A percentile compares a stretch with the other conserved stretches of the same genome.
These are phyloP conservation scores for Pollicipes pollicipes DNA, from an alignment of 1,140 invertebrate genomes.

Conservation along the genomic window DNA sequence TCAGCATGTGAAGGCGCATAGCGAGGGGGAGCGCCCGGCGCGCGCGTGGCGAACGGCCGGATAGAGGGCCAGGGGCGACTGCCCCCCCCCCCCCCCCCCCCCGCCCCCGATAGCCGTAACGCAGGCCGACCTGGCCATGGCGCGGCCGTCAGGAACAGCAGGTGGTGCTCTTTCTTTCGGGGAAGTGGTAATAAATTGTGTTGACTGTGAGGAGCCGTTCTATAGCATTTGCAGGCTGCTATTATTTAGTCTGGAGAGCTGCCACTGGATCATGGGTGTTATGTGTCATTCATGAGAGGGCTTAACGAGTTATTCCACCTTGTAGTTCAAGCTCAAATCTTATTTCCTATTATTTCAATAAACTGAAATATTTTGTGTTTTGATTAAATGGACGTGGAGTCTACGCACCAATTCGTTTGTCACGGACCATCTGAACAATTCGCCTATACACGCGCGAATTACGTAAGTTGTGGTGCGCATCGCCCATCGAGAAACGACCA, in stretches of 20 bases:
- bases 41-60: too few relatives aligned
- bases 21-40: too few relatives aligned
- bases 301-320: slow-evolving; percentile 1
- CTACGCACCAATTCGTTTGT: too few relatives aligned
- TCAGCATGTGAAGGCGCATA: neutral
- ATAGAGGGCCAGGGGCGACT: too few relatives aligned
- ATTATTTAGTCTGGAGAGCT: neutral
- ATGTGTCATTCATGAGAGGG: neutral
- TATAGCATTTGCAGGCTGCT: neutral
- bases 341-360: slow-evolving; percentile 2
- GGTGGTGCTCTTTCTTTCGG: neutral
- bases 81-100: too few relatives aligned
- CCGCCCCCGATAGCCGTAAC: too few relatives aligned
- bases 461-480: too few relatives aligned
- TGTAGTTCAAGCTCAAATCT: slow-evolving; percentile 2
- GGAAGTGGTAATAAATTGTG: slow-evolving; percentile 2
- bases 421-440: too few relatives aligned
- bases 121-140: too few relatives aligned
- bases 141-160: too few relatives aligned
- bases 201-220: neutral
- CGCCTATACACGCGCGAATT: too few relatives aligned
- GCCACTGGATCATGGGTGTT: neutral
- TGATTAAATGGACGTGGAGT: neutral
- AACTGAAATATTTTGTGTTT: neutral
- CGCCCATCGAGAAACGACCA: too few relatives aligned